These are phyloP conservation scores for Crypturellus tataupa DNA, from an alignment of 2,797 vertebrate genomes.

Conservation along the genomic window DNA sequence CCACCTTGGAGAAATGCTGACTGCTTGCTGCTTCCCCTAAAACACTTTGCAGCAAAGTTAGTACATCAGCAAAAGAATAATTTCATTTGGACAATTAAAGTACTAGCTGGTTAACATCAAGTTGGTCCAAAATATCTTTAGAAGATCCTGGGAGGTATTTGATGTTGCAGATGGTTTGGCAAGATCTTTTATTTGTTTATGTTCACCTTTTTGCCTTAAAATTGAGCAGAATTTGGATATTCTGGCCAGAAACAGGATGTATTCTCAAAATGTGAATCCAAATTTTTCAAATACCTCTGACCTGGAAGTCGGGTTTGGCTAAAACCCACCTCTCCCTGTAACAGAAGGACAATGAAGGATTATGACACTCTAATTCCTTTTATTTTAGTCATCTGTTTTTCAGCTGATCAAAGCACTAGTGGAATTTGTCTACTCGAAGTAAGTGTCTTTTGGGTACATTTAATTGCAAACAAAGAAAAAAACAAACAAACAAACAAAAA, in stretches of 20 bases:
- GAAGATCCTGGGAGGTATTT: neutral
- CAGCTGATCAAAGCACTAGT: neutral
- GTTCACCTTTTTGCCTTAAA: neutral
- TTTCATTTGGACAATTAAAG: neutral
- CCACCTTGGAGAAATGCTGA: neutral
- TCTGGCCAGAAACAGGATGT: neutral
- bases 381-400: neutral
- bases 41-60: neutral
- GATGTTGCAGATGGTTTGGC: neutral
- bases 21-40: neutral
- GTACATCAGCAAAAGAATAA: neutral
- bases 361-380: neutral
- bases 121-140: neutral
- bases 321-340: neutral
- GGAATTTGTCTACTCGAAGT: neutral
- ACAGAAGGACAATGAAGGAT: neutral
- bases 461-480: neutral
- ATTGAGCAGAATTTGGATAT: neutral
- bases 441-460: neutral
- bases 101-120: fast-evolving
- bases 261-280: neutral
- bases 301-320: neutral
- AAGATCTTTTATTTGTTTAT: neutral
- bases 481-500: slow-evolving; percentile 4
- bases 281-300: neutral